Evolutionary conservation across 2,797 vertebrate genomes (phyloP), one percentile per base, ranked within the genome.

Genomic region (Sphenopsis melanotis): DNA sequence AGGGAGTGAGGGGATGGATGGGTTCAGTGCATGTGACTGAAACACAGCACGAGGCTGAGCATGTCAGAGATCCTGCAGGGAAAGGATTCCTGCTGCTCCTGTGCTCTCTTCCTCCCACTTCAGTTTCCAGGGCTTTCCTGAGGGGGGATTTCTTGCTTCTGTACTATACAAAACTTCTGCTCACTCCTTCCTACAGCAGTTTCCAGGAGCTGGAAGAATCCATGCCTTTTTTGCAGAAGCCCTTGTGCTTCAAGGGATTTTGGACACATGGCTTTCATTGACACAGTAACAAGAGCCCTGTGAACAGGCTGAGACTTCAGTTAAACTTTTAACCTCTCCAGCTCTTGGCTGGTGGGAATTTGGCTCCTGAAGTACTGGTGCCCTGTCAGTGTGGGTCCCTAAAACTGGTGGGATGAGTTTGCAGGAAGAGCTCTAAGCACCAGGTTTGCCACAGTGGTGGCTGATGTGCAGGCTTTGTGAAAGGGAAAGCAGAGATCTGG

Each of bases 231-330:
- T 69, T 55, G 70, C 59, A 72, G 39, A 36, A 68, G 18, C 24
- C 37, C 37, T 52, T 41, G 49, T 3, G 4, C 34, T 75, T 65
- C 18, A 56, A 34, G 55, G 69, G 77, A 32, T 90, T 86, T 71
- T 10, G 11, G 61, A 75, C 72, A 83, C 49, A 3, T 86, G 82
- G 76, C 72, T 97, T 79, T 92, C 75, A 75, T 78, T 93, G 84
- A 21, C 57, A 14, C 0, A 0, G 53, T 85, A 86, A 85, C 0
- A 1, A 55, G 75, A 92, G 75, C 78, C 75, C 29, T 37, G 46
- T 27, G 53, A 66, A 57, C 32, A 87, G 69, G 36, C 82, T 81
- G 76, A 63, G 71, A 63, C 50, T 74, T 64, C 16, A 29, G 11
- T n/a, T 78, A 34, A 80, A 77, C 57, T 74, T 94, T 83, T 81